A percentile compares a stretch with the other conserved stretches of the same genome.
Conservation (phyloP, 1,140 invertebrate genomes). For the Medauroidea extradentata region DNA sequence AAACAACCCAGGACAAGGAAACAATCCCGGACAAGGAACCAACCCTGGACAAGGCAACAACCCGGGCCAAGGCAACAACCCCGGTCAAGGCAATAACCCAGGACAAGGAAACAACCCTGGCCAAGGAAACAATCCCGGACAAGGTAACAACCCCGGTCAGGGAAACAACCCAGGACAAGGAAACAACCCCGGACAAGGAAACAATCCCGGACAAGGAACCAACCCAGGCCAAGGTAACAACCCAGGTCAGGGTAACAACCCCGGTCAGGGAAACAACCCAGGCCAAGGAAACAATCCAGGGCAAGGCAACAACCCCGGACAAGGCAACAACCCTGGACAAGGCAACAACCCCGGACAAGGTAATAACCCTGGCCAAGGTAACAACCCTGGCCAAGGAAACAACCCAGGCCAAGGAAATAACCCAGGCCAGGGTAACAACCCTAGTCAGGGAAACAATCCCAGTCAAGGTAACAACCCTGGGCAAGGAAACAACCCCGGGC, state of each 20-base stretch:
- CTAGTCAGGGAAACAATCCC: no score
- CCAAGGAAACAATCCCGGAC: not conserved
- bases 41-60: not conserved
- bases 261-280: not conserved
- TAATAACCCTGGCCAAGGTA: not conserved
- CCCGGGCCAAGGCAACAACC: not conserved
- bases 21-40: not conserved
- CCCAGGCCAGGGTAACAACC: not conserved
- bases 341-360: not conserved
- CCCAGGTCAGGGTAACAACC: not conserved
- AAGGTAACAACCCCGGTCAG: not conserved
- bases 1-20: not conserved
- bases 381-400: not conserved
- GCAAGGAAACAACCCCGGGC: no score
- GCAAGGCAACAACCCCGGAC: not conserved
- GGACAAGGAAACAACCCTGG: not conserved
- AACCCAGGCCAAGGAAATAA: not conserved
- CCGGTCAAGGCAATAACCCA: not conserved
- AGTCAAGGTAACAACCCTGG: no score
- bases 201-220: not conserved
- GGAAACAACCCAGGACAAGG: not conserved
- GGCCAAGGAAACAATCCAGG: not conserved
- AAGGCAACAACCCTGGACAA: not conserved
- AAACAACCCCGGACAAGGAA: not conserved
- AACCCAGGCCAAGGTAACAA: not conserved